phyloP scores from a whole-genome alignment of 2,113 vertebrate genomes.

The Passer domesticus region DNA sequence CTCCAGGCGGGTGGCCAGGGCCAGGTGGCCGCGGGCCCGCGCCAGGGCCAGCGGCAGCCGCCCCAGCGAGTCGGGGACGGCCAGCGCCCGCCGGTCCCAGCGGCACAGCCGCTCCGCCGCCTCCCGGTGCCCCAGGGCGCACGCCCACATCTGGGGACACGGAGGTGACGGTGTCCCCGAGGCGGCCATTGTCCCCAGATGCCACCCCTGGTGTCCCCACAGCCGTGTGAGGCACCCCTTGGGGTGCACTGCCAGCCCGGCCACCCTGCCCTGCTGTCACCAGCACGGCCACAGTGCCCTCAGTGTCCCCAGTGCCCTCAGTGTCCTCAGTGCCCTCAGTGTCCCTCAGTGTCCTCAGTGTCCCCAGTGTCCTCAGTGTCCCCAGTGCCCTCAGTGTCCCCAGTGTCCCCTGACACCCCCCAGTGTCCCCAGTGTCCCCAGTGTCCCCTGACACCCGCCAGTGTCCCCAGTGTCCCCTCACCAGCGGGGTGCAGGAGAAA shows the following conservation, averaged over 20 bases:
- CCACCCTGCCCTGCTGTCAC: not conserved
- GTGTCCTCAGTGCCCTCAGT: not conserved
- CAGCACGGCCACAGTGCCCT: fast-evolving
- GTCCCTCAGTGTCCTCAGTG: not conserved
- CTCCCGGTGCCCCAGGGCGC: not conserved
- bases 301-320: not conserved
- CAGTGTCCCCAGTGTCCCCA: not conserved
- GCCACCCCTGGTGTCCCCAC: not conserved
- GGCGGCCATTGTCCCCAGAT: fast-evolving
- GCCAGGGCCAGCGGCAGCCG: not conserved
- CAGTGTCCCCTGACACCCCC: too few species aligned
- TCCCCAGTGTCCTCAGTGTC: not conserved
- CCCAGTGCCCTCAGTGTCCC: not conserved
- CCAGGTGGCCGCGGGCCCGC: not conserved
- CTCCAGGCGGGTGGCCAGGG: not conserved
- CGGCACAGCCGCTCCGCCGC: conserved; percentile 6
- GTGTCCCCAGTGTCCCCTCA: not conserved
- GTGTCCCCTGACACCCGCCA: not conserved
- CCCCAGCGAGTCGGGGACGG: not conserved
- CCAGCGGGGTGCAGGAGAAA: conserved; percentile 92
- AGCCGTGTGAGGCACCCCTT: too few species aligned
- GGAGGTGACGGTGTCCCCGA: not conserved
- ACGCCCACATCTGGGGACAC: not conserved
- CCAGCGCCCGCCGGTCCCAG: conserved; percentile 17
- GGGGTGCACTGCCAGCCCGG: not conserved